Evolutionary conservation across 2,113 vertebrate genomes (phyloP).

Genomic region (Dissostichus mawsoni): DNA sequence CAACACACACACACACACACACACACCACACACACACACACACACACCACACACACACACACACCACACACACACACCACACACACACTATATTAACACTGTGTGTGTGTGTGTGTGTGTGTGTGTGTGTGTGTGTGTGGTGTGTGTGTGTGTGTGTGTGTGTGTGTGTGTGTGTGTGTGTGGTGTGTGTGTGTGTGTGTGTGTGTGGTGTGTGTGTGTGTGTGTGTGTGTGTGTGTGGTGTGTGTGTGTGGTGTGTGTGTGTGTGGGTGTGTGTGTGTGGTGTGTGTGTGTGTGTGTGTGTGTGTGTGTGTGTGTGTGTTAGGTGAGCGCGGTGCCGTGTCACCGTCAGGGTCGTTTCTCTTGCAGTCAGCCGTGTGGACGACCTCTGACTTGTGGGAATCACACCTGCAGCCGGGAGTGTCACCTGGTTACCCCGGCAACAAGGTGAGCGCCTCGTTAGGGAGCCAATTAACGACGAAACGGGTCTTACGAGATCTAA

Average conservation of each 20-base stretch:
- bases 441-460: conserved; percentile 40
- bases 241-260: not conserved
- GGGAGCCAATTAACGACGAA: not conserved
- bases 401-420: conserved; percentile 70
- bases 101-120: not conserved
- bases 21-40: not conserved
- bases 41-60: conserved; percentile 4
- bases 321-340: conserved; percentile 76
- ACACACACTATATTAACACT: not conserved
- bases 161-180: not conserved
- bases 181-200: not conserved
- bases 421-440: conserved; percentile 64
- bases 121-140: not conserved
- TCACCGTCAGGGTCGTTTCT: conserved; percentile 58
- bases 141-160: not conserved
- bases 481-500: not conserved
- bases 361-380: conserved; percentile 56
- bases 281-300: not conserved
- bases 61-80: not conserved
- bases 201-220: not conserved
- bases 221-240: too few species aligned
- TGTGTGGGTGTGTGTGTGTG: not conserved
- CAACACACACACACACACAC: not conserved
- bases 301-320: not conserved
- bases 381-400: conserved; percentile 71